Evolutionary conservation across 1,140 invertebrate species (phyloP), one percentile per base, ranked within the genome.

Genomic region (Temnothorax nylanderi): DNA sequence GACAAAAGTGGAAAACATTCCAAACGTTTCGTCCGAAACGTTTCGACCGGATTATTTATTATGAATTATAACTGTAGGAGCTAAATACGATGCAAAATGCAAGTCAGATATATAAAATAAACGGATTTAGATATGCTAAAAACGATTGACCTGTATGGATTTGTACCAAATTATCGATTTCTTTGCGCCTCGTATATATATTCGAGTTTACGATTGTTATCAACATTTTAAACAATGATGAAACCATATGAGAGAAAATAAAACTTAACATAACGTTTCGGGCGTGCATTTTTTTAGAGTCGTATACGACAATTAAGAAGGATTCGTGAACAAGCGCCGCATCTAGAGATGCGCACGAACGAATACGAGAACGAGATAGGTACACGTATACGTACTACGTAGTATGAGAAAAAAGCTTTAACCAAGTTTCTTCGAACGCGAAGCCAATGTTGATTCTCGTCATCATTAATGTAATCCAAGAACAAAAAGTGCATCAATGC

Each of bases 401-500:
- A 26, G 26, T 26, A 26, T 26, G 26, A 26, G 26, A 26, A 16
- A 2, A 58, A 37, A 44, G n/a, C 60, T 44, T 34, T 47, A 77
- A 82, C 37, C 51, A 69, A 81, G 49, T 56, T 44, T 81, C 34
- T 41, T 56, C 21, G 13, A 41, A 16, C 11, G 54, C 54, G 11
- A 58, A 60, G 37, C 13, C 37, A 74, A 58, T n/a, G 13, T 58
- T 41, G 41, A 74, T 47, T 47, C 54, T 74, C 54, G 51, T 37
- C 54, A 13, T 49, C 26, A 26, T 47, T 41, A 74, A 47, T 44
- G 51, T 75, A 74, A 74, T 60, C 34, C 10, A 32, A 13, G 26
- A 81, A 47, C 16, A n/a, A 82, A 74, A 84, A 62, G 69, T 58
- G 69, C 41, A 74, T 74, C 37, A 10, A 37, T 82, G 54, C 41